These are phyloP conservation scores for Drosophila repleta DNA, from an alignment of 1,140 invertebrate species.

Conservation along the genomic window DNA sequence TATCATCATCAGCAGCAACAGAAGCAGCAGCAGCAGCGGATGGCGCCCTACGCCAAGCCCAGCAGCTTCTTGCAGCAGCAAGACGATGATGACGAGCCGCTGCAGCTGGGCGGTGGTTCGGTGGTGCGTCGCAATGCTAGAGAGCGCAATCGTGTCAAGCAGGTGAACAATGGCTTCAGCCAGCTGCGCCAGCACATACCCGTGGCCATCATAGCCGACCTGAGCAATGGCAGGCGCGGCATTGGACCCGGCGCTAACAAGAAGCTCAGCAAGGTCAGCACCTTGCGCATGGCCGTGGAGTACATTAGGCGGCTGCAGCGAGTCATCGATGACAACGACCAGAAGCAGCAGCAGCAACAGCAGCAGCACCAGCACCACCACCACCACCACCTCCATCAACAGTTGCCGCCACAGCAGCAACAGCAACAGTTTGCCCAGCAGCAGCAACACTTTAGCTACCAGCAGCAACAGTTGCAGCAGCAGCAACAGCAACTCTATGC, in stretches of 20 bases:
- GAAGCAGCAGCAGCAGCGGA: not conserved
- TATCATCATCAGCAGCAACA: conserved; percentile 34
- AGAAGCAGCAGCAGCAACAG: conserved; percentile 34
- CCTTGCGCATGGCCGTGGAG: conserved; percentile 95
- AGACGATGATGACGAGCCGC: not conserved
- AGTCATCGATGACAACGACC: conserved; percentile 85
- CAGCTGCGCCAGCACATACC: conserved; percentile 95
- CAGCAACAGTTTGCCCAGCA: conserved; percentile 12
- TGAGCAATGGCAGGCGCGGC: conserved; percentile 87
- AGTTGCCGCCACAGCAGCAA: conserved; percentile 24
- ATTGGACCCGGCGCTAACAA: conserved; percentile 87
- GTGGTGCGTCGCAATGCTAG: conserved; percentile 96
- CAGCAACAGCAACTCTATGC: conserved; percentile 45
- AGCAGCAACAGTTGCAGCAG: conserved; percentile 57
- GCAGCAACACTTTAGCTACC: conserved; percentile 33
- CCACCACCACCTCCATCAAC: conserved; percentile 1
- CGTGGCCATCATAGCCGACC: conserved; percentile 88
- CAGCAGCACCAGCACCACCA: conserved; percentile 20
- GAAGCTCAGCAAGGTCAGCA: conserved; percentile 98
- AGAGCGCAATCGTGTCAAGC: conserved; percentile 96
- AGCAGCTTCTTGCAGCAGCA: conserved; percentile 14
- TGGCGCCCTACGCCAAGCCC: conserved; percentile 32
- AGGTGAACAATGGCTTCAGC: conserved; percentile 97
- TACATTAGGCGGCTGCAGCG: conserved; percentile 95
- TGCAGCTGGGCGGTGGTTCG: conserved; percentile 81